Conservation (phyloP, 2,113 vertebrate genomes). For the Pterocles burchelli region DNA sequence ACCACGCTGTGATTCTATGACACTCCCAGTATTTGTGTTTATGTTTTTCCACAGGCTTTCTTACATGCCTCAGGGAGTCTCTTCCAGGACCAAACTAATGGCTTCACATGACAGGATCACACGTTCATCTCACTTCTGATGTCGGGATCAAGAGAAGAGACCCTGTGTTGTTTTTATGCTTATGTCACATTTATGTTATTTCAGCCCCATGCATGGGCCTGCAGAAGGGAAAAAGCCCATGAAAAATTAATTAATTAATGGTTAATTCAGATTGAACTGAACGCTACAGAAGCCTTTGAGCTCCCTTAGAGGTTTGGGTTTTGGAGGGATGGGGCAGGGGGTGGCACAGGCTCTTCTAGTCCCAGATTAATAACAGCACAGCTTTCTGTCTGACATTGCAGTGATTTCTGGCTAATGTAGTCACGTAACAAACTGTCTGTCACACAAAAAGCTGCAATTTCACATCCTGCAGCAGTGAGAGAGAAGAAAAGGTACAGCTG, state of each 20-base stretch:
- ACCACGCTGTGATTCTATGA: neutral
- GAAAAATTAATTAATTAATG: too few relatives aligned
- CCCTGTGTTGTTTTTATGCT: neutral
- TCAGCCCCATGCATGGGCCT: neutral
- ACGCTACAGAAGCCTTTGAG: neutral
- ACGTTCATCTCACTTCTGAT: neutral
- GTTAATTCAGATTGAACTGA: neutral
- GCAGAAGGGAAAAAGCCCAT: neutral
- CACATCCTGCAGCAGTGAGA: slow-evolving; percentile 19
- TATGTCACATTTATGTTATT: neutral
- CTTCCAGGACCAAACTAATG: neutral
- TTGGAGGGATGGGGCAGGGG: neutral
- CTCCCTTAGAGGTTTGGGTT: neutral
- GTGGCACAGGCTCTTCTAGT: neutral
- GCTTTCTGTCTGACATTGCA: neutral
- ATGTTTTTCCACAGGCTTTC: neutral
- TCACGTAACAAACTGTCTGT: slow-evolving; percentile 14
- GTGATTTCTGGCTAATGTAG: neutral
- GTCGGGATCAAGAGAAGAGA: neutral
- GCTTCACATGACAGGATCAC: neutral
- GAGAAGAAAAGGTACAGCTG: slow-evolving; percentile 29
- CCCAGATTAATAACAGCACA: neutral
- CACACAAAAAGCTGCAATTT: neutral
- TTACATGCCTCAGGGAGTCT: neutral
- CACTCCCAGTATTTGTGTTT: neutral